These are phyloP conservation scores for Tenualosa ilisha DNA, from an alignment of 2,797 vertebrate species.

Conservation along the genomic window DNA sequence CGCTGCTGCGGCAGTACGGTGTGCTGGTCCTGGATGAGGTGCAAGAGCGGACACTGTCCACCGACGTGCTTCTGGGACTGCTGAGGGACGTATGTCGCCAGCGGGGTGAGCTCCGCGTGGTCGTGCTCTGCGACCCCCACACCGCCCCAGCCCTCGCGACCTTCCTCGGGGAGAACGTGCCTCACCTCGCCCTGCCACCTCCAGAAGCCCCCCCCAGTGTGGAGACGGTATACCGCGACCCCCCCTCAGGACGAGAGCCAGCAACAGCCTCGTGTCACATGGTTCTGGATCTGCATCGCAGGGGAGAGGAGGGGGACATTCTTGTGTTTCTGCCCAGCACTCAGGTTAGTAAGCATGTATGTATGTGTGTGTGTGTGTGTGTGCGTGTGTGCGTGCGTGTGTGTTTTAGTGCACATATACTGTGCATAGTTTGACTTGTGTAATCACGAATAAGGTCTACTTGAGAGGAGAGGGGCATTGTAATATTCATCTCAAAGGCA, in stretches of 20 bases:
- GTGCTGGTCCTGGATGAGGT: conserved; percentile 88
- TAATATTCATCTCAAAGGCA: too few species aligned
- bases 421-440: not conserved
- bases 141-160: conserved; percentile 74
- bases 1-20: conserved; percentile 81
- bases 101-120: conserved; percentile 80
- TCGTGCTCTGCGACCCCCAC: conserved; percentile 80
- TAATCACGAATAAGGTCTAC: not conserved
- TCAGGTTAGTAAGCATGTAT: conserved; percentile 74
- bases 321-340: conserved; percentile 87
- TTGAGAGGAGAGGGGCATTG: not conserved
- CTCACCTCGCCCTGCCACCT: conserved; percentile 70
- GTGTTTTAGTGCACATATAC: not conserved
- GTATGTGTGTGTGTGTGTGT: conserved; percentile 10
- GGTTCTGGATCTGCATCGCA: conserved; percentile 84
- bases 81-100: conserved; percentile 85
- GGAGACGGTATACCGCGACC: conserved; percentile 77
- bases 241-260: conserved; percentile 56
- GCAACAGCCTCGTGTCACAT: conserved; percentile 80
- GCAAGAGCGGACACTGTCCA: conserved; percentile 90
- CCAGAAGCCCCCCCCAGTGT: conserved; percentile 40
- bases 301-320: conserved; percentile 81
- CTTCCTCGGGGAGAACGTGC: conserved; percentile 78
- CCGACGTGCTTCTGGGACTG: conserved; percentile 87
- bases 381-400: not conserved